Evolutionary conservation across 2,888 invertebrate genomes (phyloP).

Genomic region (Coleophora flavipennella): DNA sequence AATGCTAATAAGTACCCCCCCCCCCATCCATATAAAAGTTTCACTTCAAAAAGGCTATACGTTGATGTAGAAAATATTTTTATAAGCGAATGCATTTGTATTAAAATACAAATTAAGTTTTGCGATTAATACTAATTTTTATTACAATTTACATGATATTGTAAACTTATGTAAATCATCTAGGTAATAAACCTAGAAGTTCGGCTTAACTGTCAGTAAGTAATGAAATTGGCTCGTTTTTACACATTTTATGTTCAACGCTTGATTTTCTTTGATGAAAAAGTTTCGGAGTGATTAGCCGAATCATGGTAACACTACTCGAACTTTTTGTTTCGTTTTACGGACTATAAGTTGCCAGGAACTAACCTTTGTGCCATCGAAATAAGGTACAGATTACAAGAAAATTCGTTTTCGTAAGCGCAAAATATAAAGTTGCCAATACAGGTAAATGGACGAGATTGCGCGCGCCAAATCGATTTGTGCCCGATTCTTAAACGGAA

Average conservation of each 20-base stretch:
- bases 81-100: no score
- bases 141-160: slow-evolving; percentile 14
- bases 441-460: slow-evolving; percentile 51
- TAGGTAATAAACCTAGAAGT: slow-evolving; percentile 24
- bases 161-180: slow-evolving; percentile 6
- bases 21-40: no score
- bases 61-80: no score
- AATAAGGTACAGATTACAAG: slow-evolving; percentile 34
- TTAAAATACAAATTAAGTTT: no score
- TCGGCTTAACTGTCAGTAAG: slow-evolving; percentile 27
- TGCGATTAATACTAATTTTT: no score
- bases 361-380: slow-evolving; percentile 22
- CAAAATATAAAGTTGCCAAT: slow-evolving; percentile 47
- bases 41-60: no score
- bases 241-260: slow-evolving; percentile 42
- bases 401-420: slow-evolving; percentile 30
- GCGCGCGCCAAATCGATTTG: slow-evolving; percentile 50
- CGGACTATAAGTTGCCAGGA: background rate
- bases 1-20: no score
- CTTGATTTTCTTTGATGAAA: slow-evolving; percentile 53
- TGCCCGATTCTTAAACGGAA: slow-evolving; percentile 52
- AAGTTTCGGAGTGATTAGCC: slow-evolving; percentile 49
- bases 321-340: no score
- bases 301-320: slow-evolving; percentile 30
- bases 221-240: slow-evolving; percentile 34